These are phyloP conservation scores for Invenusta paracnida DNA, from an alignment of 2,888 invertebrate genomes.

Conservation along the genomic window DNA sequence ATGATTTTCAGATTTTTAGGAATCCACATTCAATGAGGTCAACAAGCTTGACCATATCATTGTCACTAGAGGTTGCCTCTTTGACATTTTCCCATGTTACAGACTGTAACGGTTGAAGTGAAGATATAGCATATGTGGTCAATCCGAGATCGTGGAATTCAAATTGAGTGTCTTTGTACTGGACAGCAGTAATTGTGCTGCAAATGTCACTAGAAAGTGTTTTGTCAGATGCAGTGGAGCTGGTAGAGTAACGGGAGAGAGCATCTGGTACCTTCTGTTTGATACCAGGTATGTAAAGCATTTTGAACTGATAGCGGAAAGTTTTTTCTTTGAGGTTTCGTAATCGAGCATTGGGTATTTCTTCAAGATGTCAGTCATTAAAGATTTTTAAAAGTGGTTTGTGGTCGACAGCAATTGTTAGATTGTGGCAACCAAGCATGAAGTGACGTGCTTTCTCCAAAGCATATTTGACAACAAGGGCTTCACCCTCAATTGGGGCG, in stretches of 20 bases:
- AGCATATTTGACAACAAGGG: slow-evolving; percentile 40
- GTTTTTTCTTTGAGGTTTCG: slow-evolving; percentile 30
- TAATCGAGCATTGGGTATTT: slow-evolving; percentile 38
- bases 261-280: neutral
- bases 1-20: no score
- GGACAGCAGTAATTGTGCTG: no score
- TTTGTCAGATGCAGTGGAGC: neutral
- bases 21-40: neutral
- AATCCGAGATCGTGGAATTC: neutral
- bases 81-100: neutral
- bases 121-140: neutral
- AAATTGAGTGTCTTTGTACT: neutral
- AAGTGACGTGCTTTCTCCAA: slow-evolving; percentile 43
- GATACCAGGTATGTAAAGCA: neutral
- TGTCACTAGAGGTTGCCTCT: neutral
- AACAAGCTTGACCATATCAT: neutral
- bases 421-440: slow-evolving; percentile 43
- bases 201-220: neutral
- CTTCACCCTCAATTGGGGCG: slow-evolving; percentile 21
- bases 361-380: slow-evolving; percentile 43
- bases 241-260: neutral
- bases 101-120: neutral
- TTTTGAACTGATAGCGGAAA: neutral
- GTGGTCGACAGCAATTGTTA: slow-evolving; percentile 44
- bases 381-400: slow-evolving; percentile 45